Conservation (phyloP, 2,797 vertebrate species). For the Poliocrania exsul region DNA sequence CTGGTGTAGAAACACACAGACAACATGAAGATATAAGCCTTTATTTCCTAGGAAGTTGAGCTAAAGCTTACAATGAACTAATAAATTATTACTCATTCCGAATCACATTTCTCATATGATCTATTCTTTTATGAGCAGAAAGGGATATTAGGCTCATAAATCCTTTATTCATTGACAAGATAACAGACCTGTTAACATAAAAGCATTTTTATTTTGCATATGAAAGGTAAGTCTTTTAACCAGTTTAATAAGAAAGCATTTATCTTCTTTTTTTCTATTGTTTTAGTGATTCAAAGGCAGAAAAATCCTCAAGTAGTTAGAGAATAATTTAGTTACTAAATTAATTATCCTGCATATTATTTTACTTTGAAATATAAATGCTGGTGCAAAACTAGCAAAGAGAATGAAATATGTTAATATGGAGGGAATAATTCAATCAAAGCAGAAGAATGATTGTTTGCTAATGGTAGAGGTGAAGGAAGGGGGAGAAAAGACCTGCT, state of each 20-base stretch:
- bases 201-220: conserved; percentile 58
- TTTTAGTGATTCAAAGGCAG: conserved; percentile 33
- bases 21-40: not conserved
- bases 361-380: conserved; percentile 6
- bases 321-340: not conserved
- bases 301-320: conserved; percentile 31
- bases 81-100: conserved; percentile 27
- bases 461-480: not conserved
- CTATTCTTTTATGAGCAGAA: conserved; percentile 29
- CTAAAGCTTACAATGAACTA: not conserved
- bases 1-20: not conserved
- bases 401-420: not conserved
- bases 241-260: conserved; percentile 8
- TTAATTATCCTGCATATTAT: not conserved
- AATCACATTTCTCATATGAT: conserved; percentile 23
- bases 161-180: conserved; percentile 43
- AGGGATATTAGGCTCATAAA: conserved; percentile 22
- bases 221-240: conserved; percentile 34
- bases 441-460: not conserved
- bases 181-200: conserved; percentile 47
- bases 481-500: not conserved
- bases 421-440: not conserved
- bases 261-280: not conserved
- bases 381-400: not conserved
- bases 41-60: not conserved